These are phyloP conservation scores for Apistogramma diplotaenia DNA, from an alignment of 2,113 vertebrate species.

Conservation along the genomic window DNA sequence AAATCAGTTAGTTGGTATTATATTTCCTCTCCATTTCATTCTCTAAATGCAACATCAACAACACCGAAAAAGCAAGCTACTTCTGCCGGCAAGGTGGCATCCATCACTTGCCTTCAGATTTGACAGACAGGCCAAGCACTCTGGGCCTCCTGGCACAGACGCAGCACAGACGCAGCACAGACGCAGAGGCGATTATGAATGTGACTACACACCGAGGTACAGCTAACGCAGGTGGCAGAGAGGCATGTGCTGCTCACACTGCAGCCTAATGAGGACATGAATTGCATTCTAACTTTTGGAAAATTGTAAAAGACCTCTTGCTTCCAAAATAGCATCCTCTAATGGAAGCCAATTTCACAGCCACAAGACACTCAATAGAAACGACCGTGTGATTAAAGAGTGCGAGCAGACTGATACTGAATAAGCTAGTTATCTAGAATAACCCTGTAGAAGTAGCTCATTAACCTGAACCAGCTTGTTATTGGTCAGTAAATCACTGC, in stretches of 20 bases:
- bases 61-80: conserved; percentile 2
- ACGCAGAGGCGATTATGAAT: background rate
- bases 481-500: background rate
- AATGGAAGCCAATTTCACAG: background rate
- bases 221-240: background rate
- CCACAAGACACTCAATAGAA: background rate
- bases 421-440: background rate
- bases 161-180: background rate
- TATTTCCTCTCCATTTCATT: background rate
- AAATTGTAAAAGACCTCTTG: background rate
- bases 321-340: background rate
- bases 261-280: background rate
- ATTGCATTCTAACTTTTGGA: background rate
- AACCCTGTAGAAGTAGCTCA: background rate
- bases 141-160: background rate
- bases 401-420: background rate
- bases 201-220: background rate
- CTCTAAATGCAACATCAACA: background rate
- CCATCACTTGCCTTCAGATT: conserved; percentile 6
- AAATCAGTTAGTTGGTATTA: conserved; percentile 70
- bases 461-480: background rate
- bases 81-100: background rate
- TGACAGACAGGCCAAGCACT: conserved; percentile 5
- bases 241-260: background rate
- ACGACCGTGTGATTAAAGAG: background rate